These are phyloP conservation scores for Nothocercus nigrocapillus DNA, from an alignment of 2,113 vertebrate species.

Conservation along the genomic window DNA sequence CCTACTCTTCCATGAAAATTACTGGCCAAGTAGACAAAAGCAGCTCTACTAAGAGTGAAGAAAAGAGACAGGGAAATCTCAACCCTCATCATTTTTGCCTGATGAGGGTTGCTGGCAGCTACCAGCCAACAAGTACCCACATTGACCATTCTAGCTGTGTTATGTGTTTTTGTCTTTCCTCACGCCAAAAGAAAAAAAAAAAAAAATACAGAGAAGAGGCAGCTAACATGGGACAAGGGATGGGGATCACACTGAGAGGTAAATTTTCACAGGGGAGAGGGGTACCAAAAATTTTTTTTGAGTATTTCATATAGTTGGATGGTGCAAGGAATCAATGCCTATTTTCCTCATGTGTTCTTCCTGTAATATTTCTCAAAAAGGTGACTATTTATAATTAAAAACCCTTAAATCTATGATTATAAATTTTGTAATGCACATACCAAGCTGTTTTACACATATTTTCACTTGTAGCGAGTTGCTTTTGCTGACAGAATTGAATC, in stretches of 20 bases:
- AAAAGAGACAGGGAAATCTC: neutral
- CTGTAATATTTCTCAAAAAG: neutral
- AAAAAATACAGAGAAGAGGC: accelerated
- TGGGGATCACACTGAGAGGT: neutral
- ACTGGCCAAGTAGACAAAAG: neutral
- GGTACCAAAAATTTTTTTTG: accelerated
- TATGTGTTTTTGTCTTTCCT: neutral
- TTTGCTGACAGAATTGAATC: neutral
- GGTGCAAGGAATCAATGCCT: neutral
- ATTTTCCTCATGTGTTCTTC: neutral
- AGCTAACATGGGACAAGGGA: neutral
- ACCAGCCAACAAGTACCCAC: neutral
- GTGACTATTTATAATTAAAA: neutral
- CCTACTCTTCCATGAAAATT: neutral
- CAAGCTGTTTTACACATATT: neutral
- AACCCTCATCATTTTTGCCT: neutral
- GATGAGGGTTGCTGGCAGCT: neutral
- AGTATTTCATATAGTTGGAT: neutral
- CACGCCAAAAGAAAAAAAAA: neutral
- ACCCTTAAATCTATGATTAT: neutral
- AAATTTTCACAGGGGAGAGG: neutral
- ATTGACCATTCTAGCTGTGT: neutral
- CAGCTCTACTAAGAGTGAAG: neutral
- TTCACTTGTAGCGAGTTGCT: neutral
- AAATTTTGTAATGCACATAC: neutral